phyloP scores from a whole-genome alignment of 2,113 vertebrate genomes.

The Leptobrachium leishanense region DNA sequence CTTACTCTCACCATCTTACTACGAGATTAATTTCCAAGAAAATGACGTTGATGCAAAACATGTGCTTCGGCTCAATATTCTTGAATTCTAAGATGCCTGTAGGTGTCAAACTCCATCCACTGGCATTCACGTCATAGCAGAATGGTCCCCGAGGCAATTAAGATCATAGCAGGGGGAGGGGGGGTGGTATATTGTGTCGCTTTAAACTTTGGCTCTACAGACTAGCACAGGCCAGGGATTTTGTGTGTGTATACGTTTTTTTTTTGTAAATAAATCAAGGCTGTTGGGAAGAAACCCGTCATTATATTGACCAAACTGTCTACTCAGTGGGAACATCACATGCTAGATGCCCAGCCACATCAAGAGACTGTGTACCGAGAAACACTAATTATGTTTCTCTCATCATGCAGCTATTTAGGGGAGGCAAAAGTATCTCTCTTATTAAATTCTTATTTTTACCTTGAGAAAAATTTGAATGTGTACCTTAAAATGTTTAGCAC shows the following conservation, averaged over 20 bases:
- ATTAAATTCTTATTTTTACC: conserved; percentile 5
- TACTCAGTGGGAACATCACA: conserved; percentile 7
- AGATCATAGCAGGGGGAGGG: too few species aligned
- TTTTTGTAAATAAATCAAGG: background rate
- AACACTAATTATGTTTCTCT: background rate
- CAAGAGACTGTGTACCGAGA: conserved; percentile 4
- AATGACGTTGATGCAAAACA: too few species aligned
- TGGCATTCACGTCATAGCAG: too few species aligned
- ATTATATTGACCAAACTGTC: background rate
- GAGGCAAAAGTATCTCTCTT: background rate
- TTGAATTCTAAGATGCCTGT: too few species aligned
- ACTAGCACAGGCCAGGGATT: background rate
- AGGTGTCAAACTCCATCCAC: too few species aligned
- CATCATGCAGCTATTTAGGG: background rate
- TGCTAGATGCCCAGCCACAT: background rate
- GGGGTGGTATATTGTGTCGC: background rate
- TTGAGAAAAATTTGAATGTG: background rate
- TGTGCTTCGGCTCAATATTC: too few species aligned
- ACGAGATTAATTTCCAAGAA: too few species aligned
- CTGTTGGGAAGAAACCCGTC: conserved; percentile 7
- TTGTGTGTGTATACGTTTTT: background rate
- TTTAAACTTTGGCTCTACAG: background rate
- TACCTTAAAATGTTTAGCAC: background rate
- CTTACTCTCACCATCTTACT: too few species aligned
- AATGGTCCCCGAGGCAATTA: too few species aligned